These are phyloP conservation scores for Lumbricus terrestris DNA, from an alignment of 2,888 invertebrate genomes.

Conservation along the genomic window DNA sequence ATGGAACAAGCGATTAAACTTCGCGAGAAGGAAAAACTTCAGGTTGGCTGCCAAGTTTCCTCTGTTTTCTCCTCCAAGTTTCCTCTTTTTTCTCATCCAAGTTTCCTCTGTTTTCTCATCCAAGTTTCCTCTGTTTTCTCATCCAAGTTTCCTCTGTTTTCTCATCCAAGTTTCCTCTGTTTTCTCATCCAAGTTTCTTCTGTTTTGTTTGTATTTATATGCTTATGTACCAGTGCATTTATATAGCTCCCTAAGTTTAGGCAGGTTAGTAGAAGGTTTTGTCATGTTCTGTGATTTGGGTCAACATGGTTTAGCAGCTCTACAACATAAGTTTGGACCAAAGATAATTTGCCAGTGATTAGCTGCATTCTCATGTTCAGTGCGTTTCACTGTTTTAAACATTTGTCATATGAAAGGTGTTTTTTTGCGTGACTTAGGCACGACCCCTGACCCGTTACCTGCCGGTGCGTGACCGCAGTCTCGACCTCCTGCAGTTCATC, in stretches of 20 bases:
- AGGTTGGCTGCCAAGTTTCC: background rate
- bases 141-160: too few relatives aligned
- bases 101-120: too few relatives aligned
- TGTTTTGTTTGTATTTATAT: too few relatives aligned
- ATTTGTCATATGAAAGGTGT: background rate
- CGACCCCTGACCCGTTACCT: conserved; percentile 85
- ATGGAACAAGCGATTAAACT: background rate
- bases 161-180: too few relatives aligned
- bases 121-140: too few relatives aligned
- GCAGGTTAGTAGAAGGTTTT: too few relatives aligned
- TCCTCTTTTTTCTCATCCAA: too few relatives aligned
- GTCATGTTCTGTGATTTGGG: background rate
- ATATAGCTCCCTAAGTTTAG: too few relatives aligned
- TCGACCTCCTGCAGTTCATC: conserved; percentile 85
- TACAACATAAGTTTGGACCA: background rate
- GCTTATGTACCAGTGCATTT: too few relatives aligned
- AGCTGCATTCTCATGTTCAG: background rate
- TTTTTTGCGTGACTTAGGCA: background rate
- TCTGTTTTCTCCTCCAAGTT: background rate
- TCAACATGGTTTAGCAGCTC: background rate
- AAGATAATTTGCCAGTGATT: background rate
- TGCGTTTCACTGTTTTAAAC: background rate
- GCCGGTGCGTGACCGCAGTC: conserved; percentile 78
- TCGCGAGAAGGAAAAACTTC: conserved; percentile 15
- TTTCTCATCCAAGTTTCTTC: too few relatives aligned